phyloP scores from a whole-genome alignment of 2,888 invertebrate genomes.

The Calameuta idolon region DNA sequence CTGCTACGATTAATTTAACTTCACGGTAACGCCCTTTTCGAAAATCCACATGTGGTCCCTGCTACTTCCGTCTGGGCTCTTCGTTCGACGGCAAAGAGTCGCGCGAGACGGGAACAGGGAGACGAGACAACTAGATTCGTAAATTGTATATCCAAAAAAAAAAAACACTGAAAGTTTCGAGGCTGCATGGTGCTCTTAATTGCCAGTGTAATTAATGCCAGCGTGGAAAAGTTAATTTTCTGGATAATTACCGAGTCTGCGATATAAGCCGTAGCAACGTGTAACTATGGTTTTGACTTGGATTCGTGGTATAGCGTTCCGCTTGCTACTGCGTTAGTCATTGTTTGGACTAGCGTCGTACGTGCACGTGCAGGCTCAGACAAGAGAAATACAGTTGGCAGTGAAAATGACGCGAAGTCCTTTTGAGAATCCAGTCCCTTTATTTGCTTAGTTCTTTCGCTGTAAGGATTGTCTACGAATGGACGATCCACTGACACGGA shows the following conservation, averaged over 20 bases:
- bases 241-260: background rate
- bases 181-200: slow-evolving; percentile 27
- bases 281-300: background rate
- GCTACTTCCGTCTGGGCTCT: background rate
- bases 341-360: background rate
- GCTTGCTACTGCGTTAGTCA: background rate
- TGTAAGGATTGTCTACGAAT: background rate
- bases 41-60: background rate
- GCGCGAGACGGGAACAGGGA: background rate
- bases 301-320: background rate
- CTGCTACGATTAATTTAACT: background rate
- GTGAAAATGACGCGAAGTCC: background rate
- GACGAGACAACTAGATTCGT: background rate
- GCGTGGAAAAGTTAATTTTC: background rate
- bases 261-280: background rate
- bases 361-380: background rate
- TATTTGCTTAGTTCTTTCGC: background rate
- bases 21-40: background rate
- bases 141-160: background rate
- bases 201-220: slow-evolving; percentile 32
- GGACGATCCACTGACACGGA: background rate
- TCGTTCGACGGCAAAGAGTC: background rate
- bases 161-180: background rate
- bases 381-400: background rate
- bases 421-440: background rate